A percentile compares a stretch with the other conserved stretches of the same genome.
These are phyloP conservation scores for Alces alces DNA, from an alignment of 2,113 vertebrate species.

Conservation along the genomic window DNA sequence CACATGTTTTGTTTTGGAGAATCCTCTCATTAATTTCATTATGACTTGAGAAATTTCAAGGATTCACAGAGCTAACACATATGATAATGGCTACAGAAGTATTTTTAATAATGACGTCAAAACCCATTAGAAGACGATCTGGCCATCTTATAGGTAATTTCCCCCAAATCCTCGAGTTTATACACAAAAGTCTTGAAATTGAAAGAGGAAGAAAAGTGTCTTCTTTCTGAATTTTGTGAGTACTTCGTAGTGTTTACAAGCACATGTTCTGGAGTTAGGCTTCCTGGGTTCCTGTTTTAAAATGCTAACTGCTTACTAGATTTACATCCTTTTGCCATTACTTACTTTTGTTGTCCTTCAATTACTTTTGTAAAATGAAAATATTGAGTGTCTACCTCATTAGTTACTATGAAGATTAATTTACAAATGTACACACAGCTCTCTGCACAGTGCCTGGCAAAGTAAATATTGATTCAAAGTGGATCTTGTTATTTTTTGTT, in stretches of 20 bases:
- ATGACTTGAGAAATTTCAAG: not conserved
- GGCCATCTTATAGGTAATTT: not conserved
- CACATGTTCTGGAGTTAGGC: no score
- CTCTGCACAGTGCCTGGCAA: not conserved
- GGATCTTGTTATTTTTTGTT: not conserved
- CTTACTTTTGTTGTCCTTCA: not conserved
- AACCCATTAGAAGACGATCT: not conserved
- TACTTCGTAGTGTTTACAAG: not conserved
- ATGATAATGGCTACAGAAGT: not conserved
- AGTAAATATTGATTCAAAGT: not conserved
- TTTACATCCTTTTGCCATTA: not conserved
- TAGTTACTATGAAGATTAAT: not conserved
- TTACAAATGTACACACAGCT: not conserved
- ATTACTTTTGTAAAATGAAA: not conserved
- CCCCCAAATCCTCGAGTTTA: not conserved
- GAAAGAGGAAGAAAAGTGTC: not conserved
- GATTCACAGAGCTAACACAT: not conserved
- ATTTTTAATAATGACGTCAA: not conserved
- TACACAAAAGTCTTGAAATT: not conserved
- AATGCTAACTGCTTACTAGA: not conserved
- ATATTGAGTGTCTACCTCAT: not conserved
- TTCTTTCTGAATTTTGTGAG: not conserved
- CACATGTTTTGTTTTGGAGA: not conserved
- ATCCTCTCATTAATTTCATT: not conserved
- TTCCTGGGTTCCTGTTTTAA: not conserved